These are phyloP conservation scores for Dermatemys mawii DNA, from an alignment of 2,113 vertebrate genomes.

Conservation along the genomic window DNA sequence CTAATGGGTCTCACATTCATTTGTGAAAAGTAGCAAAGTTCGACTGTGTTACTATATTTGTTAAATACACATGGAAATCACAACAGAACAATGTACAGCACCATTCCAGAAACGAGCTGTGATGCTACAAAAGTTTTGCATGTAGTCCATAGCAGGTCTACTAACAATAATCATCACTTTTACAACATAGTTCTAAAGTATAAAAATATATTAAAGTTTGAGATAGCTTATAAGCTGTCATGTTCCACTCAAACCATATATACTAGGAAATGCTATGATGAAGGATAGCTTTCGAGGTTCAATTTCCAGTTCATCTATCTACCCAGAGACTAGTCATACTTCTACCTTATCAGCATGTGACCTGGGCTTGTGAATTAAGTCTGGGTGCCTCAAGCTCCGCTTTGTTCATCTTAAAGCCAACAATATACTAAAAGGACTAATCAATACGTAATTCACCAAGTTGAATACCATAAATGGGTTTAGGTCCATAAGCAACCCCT, in stretches of 20 bases:
- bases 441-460: constrained; percentile 91
- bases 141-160: not conserved
- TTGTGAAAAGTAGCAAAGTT: not conserved
- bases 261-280: not conserved
- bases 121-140: not conserved
- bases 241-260: not conserved
- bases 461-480: constrained; percentile 82
- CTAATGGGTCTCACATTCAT: fast-evolving
- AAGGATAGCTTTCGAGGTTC: not conserved
- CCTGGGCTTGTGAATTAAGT: constrained; percentile 67
- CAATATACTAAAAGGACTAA: constrained; percentile 84
- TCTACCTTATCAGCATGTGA: constrained; percentile 53
- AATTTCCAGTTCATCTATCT: constrained; percentile 49
- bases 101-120: not conserved
- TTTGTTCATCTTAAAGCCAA: constrained; percentile 80
- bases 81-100: not conserved
- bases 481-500: constrained; percentile 80
- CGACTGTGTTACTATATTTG: fast-evolving
- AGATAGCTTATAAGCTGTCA: constrained; percentile 1
- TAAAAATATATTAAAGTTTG: not conserved
- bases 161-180: not conserved
- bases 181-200: not conserved
- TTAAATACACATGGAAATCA: not conserved
- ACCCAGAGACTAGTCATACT: constrained; percentile 49
- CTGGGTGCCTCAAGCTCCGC: constrained; percentile 39